These are phyloP conservation scores for Tethya wilhelma DNA, from an alignment of 37 sponge, comb jelly and placozoan species.

Conservation along the genomic window DNA sequence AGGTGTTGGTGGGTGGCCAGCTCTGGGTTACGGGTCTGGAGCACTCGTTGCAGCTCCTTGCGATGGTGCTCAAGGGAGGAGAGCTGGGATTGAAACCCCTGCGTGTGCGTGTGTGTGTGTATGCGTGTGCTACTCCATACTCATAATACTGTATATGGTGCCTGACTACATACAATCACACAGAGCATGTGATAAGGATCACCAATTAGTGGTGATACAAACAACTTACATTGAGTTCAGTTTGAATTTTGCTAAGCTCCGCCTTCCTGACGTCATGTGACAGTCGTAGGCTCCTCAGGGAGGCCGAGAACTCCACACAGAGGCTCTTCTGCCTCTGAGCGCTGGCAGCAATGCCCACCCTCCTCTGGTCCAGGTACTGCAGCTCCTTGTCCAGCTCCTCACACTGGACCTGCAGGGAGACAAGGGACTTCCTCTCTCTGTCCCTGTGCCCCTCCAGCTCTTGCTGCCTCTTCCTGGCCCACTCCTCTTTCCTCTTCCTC, in stretches of 20 bases:
- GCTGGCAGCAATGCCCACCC: conserved; percentile 2
- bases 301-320: background rate
- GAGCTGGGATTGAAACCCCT: conserved; percentile 33
- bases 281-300: conserved; percentile 26
- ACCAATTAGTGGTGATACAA: background rate
- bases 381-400: conserved; percentile 44
- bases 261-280: conserved; percentile 45
- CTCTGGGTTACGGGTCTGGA: conserved; percentile 29
- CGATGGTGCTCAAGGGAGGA: conserved; percentile 25
- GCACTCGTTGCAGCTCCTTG: conserved; percentile 11
- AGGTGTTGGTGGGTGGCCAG: conserved; percentile 9
- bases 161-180: background rate
- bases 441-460: conserved; percentile 61
- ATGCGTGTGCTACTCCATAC: background rate
- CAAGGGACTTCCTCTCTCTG: conserved; percentile 49
- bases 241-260: conserved; percentile 38
- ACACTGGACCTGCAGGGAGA: conserved; percentile 20
- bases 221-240: conserved; percentile 36
- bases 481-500: conserved; percentile 67
- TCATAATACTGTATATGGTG: background rate
- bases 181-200: background rate
- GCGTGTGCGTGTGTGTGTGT: conserved; percentile 23
- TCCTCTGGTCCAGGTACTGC: conserved; percentile 39
- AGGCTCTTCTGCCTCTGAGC: conserved; percentile 23
- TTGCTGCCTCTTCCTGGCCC: conserved; percentile 35